Percentiles rank a stretch among this genome's conserved stretches.
These are phyloP conservation scores for Lepisosteus osseus DNA, from an alignment of 2,113 vertebrate genomes.

Conservation along the genomic window DNA sequence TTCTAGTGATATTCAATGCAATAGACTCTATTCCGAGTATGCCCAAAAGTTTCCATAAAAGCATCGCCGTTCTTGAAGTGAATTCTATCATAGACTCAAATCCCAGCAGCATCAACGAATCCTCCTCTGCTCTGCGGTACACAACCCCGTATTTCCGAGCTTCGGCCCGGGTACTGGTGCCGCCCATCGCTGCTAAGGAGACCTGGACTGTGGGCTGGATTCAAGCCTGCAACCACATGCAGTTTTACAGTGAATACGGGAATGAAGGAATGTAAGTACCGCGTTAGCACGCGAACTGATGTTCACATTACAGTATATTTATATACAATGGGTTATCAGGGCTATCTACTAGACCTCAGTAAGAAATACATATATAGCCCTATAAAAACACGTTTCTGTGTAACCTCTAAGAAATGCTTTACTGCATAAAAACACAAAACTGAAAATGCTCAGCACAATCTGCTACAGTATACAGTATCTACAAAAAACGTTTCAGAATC, in stretches of 20 bases:
- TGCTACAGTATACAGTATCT: too few relatives aligned
- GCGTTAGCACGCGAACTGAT: background rate
- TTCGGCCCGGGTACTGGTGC: constrained; percentile 86
- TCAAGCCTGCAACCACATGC: constrained; percentile 97
- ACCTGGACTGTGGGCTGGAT: constrained; percentile 98
- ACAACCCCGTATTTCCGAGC: constrained; percentile 94
- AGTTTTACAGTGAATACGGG: constrained; percentile 95
- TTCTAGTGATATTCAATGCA: constrained; percentile 72
- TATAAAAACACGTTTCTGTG: too few relatives aligned
- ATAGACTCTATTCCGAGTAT: constrained; percentile 99
- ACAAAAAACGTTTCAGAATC: too few relatives aligned
- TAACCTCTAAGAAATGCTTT: too few relatives aligned
- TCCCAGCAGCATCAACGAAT: constrained; percentile 96
- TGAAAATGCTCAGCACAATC: too few relatives aligned
- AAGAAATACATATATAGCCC: too few relatives aligned
- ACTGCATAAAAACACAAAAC: too few relatives aligned
- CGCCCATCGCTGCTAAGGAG: constrained; percentile 84
- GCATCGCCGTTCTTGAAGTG: constrained; percentile 85
- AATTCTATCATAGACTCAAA: constrained; percentile 88
- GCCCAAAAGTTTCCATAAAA: constrained; percentile 91
- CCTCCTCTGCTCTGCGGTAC: constrained; percentile 94
- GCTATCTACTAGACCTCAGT: too few relatives aligned
- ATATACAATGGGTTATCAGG: background rate
- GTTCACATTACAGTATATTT: background rate
- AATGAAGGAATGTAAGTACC: constrained; percentile 91